Percentiles rank a stretch among this genome's conserved stretches.
These are phyloP conservation scores for Diadumene lineata DNA, from an alignment of 92 coral and sea anemone genomes.

Conservation along the genomic window DNA sequence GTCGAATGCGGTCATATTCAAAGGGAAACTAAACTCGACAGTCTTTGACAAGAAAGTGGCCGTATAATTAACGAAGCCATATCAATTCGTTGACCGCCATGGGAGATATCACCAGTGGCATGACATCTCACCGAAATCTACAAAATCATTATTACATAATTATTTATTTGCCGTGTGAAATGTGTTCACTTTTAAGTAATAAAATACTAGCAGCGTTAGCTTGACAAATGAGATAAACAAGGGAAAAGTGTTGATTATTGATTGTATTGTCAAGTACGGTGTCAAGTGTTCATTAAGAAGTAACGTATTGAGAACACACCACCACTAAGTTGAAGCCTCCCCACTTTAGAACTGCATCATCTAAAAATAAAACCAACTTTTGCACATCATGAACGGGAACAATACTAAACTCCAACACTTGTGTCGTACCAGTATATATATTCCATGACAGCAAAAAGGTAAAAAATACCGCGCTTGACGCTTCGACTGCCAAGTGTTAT, in stretches of 20 bases:
- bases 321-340: not conserved
- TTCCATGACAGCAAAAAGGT: too few relatives aligned
- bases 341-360: not conserved
- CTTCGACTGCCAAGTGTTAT: not conserved
- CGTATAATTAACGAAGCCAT: conserved; percentile 27
- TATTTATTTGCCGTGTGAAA: not conserved
- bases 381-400: not conserved
- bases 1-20: conserved; percentile 29
- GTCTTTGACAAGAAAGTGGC: conserved; percentile 27
- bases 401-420: too few relatives aligned
- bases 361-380: not conserved
- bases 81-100: conserved; percentile 32
- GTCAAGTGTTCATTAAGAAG: conserved; percentile 38
- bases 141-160: conserved; percentile 12
- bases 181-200: not conserved
- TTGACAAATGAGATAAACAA: conserved; percentile 13
- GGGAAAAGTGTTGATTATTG: conserved; percentile 11
- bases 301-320: not conserved
- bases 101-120: conserved; percentile 29
- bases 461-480: not conserved
- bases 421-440: too few relatives aligned
- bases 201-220: not conserved
- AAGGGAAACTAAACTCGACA: conserved; percentile 32
- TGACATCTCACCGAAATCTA: conserved; percentile 30
- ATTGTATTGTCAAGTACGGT: conserved; percentile 29